Evolutionary conservation across 2,888 invertebrate species (phyloP).

Genomic region (Tipula lateralis): DNA sequence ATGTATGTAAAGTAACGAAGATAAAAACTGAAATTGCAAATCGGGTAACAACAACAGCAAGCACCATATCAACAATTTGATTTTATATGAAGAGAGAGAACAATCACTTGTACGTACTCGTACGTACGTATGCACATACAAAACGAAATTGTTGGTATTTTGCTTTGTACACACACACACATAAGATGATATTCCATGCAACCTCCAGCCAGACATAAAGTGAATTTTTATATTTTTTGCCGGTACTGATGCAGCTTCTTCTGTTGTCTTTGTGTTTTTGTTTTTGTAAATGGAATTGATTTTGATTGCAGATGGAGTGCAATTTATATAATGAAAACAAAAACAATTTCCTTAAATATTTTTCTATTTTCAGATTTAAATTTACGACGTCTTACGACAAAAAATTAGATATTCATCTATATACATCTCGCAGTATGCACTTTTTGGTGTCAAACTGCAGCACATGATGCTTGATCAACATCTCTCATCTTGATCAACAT

Average conservation of each 20-base stretch:
- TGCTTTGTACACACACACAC: neutral
- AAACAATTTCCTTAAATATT: neutral
- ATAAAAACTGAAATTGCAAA: neutral
- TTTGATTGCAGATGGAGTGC: neutral
- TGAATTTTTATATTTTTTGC: neutral
- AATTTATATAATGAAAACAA: neutral
- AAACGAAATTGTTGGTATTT: neutral
- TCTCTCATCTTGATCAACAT: no score
- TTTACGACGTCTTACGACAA: neutral
- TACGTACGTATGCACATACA: neutral
- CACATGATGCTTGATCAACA: no score
- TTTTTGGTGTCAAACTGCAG: neutral
- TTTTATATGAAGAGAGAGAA: constrained; percentile 19
- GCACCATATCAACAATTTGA: constrained; percentile 3
- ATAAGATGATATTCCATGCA: neutral
- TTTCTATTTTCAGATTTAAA: neutral
- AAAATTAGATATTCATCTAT: neutral
- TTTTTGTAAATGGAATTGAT: neutral
- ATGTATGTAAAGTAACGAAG: neutral
- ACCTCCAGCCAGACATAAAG: constrained; percentile 24
- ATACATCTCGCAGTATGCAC: neutral
- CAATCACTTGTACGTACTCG: neutral
- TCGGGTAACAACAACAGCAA: neutral
- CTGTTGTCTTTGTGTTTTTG: neutral
- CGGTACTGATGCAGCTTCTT: neutral